Percentiles rank a stretch among this genome's conserved stretches.
Conservation (phyloP, 2,113 vertebrate species). For the Puffinus mauretanicus region DNA sequence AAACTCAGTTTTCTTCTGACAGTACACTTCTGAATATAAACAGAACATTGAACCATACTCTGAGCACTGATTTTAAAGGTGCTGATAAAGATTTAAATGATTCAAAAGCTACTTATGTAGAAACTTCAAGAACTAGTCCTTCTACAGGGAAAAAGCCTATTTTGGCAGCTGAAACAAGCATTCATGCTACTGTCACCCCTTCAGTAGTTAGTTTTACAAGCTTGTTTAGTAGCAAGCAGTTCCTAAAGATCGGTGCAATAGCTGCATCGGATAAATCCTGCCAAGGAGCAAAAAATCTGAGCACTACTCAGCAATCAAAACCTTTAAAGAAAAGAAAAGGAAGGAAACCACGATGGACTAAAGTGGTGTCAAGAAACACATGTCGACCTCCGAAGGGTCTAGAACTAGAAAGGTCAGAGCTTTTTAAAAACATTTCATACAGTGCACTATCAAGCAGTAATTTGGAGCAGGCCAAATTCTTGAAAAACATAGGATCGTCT, state of each 20-base stretch:
- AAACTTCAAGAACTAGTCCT: slow-evolving; percentile 70
- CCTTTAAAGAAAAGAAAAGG: slow-evolving; percentile 90
- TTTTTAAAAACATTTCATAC: slow-evolving; percentile 76
- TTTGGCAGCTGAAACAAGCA: slow-evolving; percentile 67
- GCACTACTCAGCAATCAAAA: slow-evolving; percentile 77
- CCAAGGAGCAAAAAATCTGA: slow-evolving; percentile 69
- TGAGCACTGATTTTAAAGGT: slow-evolving; percentile 69
- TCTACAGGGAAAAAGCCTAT: slow-evolving; percentile 68
- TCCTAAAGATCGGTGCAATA: slow-evolving; percentile 76
- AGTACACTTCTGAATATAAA: slow-evolving; percentile 57
- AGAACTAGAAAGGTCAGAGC: slow-evolving; percentile 73
- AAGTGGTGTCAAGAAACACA: slow-evolving; percentile 76
- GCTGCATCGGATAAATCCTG: slow-evolving; percentile 74
- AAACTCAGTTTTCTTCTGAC: slow-evolving; percentile 68
- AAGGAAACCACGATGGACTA: slow-evolving; percentile 89
- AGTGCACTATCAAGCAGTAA: slow-evolving; percentile 54
- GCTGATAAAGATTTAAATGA: slow-evolving; percentile 65
- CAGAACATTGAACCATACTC: slow-evolving; percentile 56
- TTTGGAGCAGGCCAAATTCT: slow-evolving; percentile 72
- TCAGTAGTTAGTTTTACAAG: slow-evolving; percentile 81
- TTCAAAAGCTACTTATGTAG: slow-evolving; percentile 62
- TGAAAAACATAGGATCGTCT: slow-evolving; percentile 68
- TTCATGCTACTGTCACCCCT: slow-evolving; percentile 71
- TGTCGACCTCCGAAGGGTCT: slow-evolving; percentile 74
- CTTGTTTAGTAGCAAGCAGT: slow-evolving; percentile 78